Evolutionary conservation across 2,797 vertebrate genomes (phyloP), one percentile per base, ranked within the genome.

Genomic region (Chrosomus eos): DNA sequence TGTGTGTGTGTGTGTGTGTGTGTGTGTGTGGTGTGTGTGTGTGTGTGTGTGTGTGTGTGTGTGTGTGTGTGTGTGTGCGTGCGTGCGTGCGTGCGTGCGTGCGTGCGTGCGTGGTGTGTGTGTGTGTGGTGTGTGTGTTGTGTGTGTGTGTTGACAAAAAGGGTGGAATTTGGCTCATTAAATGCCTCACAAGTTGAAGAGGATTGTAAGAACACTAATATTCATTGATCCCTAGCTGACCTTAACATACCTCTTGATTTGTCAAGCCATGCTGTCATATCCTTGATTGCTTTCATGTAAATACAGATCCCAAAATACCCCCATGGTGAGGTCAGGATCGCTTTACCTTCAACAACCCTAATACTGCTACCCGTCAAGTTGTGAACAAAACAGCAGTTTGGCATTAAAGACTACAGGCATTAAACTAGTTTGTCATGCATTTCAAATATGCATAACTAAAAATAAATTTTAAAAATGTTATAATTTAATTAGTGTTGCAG

Each of bases 151-250:
- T 58, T 26, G n/a, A 78, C 38, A 78, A 31, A 78, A 40, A 21
- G 1, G 21, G 36, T 60, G 11, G 40, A 75, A 58, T 40, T 84
- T 55, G 60, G 77, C 40, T 13, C 67, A 14, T 71, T 43, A 43
- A 26, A 60, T 58, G n/a, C 9, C 28, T 55, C 26, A 78, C 53
- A 43, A 36, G 28, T 73, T 71, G 14, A 76, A 68, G 60, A 55
- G 55, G 86, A 72, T 75, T 62, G 60, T 62, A 26, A 28, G 31
- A 68, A 48, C 31, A n/a, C 13, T 53, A 33, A 64, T 60, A 21
- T 43, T 23, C 26, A 64, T 55, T 55, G 64, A 80, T 55, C 48
- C 48, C 60, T 28, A 53, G 8, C 23, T 81, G 14, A 68, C 76
- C 60, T 31, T 7, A 67, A 21, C 62, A 67, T 5, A 36, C 6